Evolutionary conservation across 2,797 vertebrate species (phyloP).

Genomic region (Fringilla coelebs): DNA sequence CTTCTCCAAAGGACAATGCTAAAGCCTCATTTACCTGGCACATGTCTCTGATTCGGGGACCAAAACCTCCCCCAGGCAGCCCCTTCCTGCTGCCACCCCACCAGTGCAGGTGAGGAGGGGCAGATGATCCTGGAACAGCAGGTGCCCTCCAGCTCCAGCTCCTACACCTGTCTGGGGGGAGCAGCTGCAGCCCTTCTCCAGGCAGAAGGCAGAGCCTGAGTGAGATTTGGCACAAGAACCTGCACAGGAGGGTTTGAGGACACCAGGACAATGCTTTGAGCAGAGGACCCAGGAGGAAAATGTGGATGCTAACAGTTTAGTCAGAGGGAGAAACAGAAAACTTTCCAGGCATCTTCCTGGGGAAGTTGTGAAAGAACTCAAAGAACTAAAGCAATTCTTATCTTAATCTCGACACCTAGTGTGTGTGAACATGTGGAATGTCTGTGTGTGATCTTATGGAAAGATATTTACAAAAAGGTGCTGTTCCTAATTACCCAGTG

Average conservation of each 20-base stretch:
- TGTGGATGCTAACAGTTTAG: background rate
- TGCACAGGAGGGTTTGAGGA: background rate
- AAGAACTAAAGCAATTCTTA: background rate
- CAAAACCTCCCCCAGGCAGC: background rate
- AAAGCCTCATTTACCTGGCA: background rate
- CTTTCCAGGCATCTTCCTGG: background rate
- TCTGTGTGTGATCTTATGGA: background rate
- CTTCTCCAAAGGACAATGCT: background rate
- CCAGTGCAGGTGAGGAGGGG: background rate
- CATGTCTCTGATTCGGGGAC: background rate
- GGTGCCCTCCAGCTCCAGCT: background rate
- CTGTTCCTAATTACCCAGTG: background rate
- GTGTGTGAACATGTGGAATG: background rate
- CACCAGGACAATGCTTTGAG: background rate
- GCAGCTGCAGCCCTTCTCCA: background rate
- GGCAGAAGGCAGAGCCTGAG: background rate
- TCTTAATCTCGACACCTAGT: background rate
- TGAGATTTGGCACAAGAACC: background rate
- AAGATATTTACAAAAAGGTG: background rate
- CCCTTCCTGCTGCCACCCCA: background rate
- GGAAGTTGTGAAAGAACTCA: background rate
- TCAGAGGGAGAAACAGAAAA: background rate
- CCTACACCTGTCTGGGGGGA: background rate
- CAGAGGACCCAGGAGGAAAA: background rate
- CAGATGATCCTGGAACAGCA: background rate